These are phyloP conservation scores for Aleiodes sp. DNA, from an alignment of 1,140 invertebrate genomes.

Conservation along the genomic window DNA sequence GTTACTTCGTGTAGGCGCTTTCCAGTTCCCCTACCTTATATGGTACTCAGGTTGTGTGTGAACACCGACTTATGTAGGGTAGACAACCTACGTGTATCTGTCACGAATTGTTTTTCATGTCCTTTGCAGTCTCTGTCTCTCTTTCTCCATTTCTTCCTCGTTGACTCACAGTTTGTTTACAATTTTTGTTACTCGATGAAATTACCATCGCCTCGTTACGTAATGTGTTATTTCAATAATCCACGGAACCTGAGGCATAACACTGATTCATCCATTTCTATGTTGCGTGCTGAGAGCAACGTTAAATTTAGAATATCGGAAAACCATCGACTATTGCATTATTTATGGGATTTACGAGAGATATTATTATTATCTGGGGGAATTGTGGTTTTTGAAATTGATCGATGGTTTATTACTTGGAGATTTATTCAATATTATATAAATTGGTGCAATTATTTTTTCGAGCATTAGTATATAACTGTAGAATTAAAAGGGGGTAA, in stretches of 20 bases:
- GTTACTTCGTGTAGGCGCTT: constrained; percentile 4
- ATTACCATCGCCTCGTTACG: not conserved
- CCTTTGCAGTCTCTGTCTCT: not conserved
- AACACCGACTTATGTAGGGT: not conserved
- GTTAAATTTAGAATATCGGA: not conserved
- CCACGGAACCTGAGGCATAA: not conserved
- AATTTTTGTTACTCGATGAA: not conserved
- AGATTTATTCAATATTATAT: no score
- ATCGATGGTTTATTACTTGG: no score
- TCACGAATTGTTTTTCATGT: not conserved
- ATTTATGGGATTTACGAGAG: no score
- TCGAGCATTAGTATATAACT: no score
- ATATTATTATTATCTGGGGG: no score
- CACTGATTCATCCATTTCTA: not conserved
- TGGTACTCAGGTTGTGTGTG: not conserved
- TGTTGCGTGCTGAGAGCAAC: not conserved
- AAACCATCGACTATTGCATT: no score
- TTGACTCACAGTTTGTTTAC: not conserved
- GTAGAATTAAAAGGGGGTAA: no score
- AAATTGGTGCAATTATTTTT: no score
- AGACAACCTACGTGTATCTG: constrained; percentile 16
- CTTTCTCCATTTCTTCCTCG: not conserved
- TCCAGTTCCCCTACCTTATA: not conserved
- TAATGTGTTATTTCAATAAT: not conserved
- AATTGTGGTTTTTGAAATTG: no score